Conservation (phyloP, 2,113 vertebrate species). For the Solea solea region DNA sequence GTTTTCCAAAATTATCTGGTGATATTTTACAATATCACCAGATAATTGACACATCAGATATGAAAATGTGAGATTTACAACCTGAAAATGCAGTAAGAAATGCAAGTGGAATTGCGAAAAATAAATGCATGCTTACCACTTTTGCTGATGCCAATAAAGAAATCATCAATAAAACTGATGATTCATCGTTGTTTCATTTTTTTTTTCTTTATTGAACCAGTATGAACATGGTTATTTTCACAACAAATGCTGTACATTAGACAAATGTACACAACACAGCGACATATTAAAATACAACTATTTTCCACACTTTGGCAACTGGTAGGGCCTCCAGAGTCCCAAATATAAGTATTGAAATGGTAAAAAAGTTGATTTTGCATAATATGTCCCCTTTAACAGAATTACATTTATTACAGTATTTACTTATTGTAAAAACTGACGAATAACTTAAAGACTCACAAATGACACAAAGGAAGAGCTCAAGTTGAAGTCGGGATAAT, state of each 20-base stretch:
- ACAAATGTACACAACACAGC: not conserved
- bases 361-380: too few species aligned
- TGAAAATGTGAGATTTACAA: slow-evolving; percentile 43
- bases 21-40: slow-evolving; percentile 49
- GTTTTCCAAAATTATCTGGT: slow-evolving; percentile 49
- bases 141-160: slow-evolving; percentile 86
- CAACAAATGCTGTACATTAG: not conserved
- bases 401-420: not conserved
- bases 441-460: not conserved
- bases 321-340: too few species aligned
- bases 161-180: slow-evolving; percentile 56
- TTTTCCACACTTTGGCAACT: too few species aligned
- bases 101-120: slow-evolving; percentile 60
- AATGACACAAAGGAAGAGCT: slow-evolving; percentile 27
- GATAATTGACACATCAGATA: slow-evolving; percentile 37
- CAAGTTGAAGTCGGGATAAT: slow-evolving; percentile 13
- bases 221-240: not conserved
- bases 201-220: not conserved
- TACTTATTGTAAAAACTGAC: not conserved
- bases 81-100: slow-evolving; percentile 51
- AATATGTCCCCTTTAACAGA: too few species aligned
- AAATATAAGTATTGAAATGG: too few species aligned
- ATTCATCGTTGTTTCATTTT: slow-evolving; percentile 4
- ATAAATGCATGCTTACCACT: slow-evolving; percentile 80
- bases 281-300: not conserved